phyloP scores from a whole-genome alignment of 2,888 invertebrate genomes.

The Calameuta pallipes region DNA sequence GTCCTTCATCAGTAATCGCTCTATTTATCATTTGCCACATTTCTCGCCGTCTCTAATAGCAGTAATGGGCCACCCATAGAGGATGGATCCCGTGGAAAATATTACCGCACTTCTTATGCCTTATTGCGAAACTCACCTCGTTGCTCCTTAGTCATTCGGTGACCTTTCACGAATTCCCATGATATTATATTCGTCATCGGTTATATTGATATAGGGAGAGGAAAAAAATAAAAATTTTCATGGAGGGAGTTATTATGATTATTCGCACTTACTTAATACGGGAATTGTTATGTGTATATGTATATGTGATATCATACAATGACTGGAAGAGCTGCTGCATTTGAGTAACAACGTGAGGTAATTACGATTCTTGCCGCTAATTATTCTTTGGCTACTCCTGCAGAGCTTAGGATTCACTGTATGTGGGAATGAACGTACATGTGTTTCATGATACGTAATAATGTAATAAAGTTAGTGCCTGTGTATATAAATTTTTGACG shows the following conservation, averaged over 20 bases:
- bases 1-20: constrained; percentile 54
- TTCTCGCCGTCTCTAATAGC: constrained; percentile 49
- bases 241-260: neutral
- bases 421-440: neutral
- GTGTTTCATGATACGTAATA: neutral
- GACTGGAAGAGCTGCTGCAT: neutral
- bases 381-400: neutral
- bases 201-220: constrained; percentile 1
- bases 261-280: neutral
- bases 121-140: constrained; percentile 3
- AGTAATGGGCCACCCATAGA: constrained; percentile 49
- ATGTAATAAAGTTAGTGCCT: neutral
- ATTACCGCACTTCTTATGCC: constrained; percentile 27
- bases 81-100: constrained; percentile 37
- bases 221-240: neutral
- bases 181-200: constrained; percentile 3
- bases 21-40: constrained; percentile 59
- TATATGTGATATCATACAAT: neutral
- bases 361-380: neutral
- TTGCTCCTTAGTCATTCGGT: neutral
- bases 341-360: neutral
- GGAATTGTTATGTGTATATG: neutral
- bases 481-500: neutral
- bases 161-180: neutral
- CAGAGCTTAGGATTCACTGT: neutral